A percentile compares a stretch with the other conserved stretches of the same genome.
Conservation (phyloP, 2,888 invertebrate genomes). For the Machimus rusticus region DNA sequence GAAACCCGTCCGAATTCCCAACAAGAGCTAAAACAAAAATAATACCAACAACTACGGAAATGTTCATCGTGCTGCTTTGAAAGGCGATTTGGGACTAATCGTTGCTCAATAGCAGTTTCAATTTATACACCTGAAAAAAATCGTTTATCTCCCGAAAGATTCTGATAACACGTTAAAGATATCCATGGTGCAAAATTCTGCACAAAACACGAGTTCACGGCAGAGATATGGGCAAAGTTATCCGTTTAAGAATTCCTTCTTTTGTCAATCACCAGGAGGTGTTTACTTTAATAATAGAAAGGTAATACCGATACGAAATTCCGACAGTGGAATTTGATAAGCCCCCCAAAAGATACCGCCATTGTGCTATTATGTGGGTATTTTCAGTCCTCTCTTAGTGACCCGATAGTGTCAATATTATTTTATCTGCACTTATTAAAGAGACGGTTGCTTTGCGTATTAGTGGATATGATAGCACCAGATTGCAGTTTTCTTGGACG, state of each 20-base stretch:
- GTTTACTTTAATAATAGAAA: background rate
- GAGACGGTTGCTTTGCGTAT: background rate
- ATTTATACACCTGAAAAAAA: background rate
- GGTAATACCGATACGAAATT: background rate
- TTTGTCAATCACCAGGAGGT: background rate
- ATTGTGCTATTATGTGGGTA: background rate
- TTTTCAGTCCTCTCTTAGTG: background rate
- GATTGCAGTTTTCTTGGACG: background rate
- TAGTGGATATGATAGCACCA: background rate
- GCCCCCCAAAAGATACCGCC: background rate
- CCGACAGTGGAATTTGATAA: background rate
- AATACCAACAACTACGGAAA: background rate
- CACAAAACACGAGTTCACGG: background rate
- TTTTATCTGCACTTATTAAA: background rate
- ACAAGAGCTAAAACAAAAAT: background rate
- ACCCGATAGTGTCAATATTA: background rate
- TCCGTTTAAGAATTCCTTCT: background rate
- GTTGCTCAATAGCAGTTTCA: background rate
- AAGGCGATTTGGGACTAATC: background rate
- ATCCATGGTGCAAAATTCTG: background rate
- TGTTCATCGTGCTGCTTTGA: background rate
- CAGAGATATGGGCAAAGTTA: background rate
- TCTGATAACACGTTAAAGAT: background rate
- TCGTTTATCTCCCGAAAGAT: background rate
- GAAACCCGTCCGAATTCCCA: background rate